Evolutionary conservation across 1,140 invertebrate species (phyloP), one percentile per base, ranked within the genome.

Genomic region (Drosophila dunni): DNA sequence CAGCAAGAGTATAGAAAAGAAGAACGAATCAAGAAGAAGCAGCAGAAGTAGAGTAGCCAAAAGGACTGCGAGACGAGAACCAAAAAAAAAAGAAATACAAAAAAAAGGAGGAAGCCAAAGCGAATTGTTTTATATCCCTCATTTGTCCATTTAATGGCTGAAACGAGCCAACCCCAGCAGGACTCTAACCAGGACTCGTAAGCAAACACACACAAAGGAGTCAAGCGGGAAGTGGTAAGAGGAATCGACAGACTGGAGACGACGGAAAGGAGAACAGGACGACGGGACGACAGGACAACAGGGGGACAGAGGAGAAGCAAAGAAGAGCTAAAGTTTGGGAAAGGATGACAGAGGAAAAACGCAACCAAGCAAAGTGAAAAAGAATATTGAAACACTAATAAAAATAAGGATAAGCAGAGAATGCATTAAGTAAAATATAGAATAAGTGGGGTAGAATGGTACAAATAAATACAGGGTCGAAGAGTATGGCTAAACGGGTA

Each of bases 61-160:
- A 78, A 75, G 67, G 67, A 75, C 71, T 48, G 44, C 63, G 46
- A 36, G 65, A 24, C n/a, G 51, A 34, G 24, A 44, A 67, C 61
- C 64, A 42, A 54, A 76, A 61, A 53, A 34, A 36, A 48, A 48
- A 38, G 29, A 11, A 74, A 48, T 46, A 38, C 62, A 70, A 63
- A 50, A 56, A 77, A 70, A 62, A 66, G 81, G 78, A 81, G 75
- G 81, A 91, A 84, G 85, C 89, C 85, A 91, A 74, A 86, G 80
- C 73, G 90, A 91, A 91, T 91, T 91, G 82, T 91, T 91, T 91
- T 91, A 91, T 91, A 91, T 91, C 90, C 85, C 84, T 91, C 89
- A 91, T 91, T 91, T 91, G 85, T 91, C 81, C 89, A 90, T 91
- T 91, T 91, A 91, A 91, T 91, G 89, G 89, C 75, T 74, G 82